Conservation (phyloP, 2,888 invertebrate genomes). For the Ophion ventricosus region DNA sequence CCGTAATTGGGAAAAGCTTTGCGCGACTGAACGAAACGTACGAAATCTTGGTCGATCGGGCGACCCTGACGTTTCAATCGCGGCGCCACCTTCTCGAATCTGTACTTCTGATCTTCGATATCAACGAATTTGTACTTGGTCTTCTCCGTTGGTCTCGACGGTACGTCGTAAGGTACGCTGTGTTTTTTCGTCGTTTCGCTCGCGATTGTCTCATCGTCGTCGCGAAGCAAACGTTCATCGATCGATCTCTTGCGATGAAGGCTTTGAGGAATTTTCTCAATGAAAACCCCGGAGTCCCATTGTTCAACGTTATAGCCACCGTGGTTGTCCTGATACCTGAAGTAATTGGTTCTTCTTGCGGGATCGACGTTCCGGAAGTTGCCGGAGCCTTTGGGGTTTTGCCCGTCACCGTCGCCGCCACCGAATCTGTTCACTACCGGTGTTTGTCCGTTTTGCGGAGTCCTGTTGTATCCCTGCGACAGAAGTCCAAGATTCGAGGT, state of each 20-base stretch:
- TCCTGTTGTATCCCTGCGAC: conserved; percentile 82
- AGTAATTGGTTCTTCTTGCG: conserved; percentile 62
- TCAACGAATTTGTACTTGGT: conserved; percentile 46
- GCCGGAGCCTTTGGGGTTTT: conserved; percentile 11
- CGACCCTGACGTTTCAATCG: conserved; percentile 74
- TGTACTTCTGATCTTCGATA: conserved; percentile 53
- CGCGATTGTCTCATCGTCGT: background rate
- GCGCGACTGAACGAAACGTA: conserved; percentile 70
- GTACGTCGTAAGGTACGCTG: conserved; percentile 17
- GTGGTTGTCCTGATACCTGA: conserved; percentile 74
- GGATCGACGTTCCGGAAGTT: background rate
- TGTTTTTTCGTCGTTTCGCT: background rate
- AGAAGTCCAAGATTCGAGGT: conserved; percentile 89
- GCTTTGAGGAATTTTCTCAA: conserved; percentile 66
- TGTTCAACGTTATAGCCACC: conserved; percentile 74
- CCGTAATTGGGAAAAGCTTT: conserved; percentile 74
- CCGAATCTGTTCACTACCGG: conserved; percentile 71
- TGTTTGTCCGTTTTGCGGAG: conserved; percentile 33
- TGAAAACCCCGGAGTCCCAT: conserved; percentile 75
- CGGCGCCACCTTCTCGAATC: conserved; percentile 27
- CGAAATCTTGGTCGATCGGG: conserved; percentile 74
- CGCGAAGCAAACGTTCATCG: background rate
- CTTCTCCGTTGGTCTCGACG: conserved; percentile 22
- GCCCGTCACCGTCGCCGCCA: conserved; percentile 12
- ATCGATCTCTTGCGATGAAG: conserved; percentile 39